Evolutionary conservation across 2,888 invertebrate genomes (phyloP).

Genomic region (Gastrophysa polygoni): DNA sequence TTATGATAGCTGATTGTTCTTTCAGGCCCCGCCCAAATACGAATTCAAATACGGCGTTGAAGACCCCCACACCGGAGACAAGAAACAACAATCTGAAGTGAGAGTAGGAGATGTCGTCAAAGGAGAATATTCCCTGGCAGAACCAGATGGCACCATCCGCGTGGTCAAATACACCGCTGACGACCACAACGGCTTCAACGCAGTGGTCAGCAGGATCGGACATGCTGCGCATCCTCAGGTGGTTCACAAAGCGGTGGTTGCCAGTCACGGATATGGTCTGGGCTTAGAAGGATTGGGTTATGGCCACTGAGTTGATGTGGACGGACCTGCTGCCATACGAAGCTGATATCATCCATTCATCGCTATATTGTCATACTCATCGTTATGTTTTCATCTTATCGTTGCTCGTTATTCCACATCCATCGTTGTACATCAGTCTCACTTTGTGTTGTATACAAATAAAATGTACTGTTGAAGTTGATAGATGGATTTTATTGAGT

Average conservation of each 20-base stretch:
- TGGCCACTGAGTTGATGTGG: not conserved
- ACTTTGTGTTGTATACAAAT: slow-evolving; percentile 20
- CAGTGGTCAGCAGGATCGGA: slow-evolving; percentile 62
- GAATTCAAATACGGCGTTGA: slow-evolving; percentile 63
- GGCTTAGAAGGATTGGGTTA: slow-evolving; percentile 3
- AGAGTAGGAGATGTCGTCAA: slow-evolving; percentile 66
- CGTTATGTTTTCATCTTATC: slow-evolving; percentile 14
- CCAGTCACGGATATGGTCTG: slow-evolving; percentile 5
- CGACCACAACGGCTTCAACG: slow-evolving; percentile 67
- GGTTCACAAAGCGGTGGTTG: slow-evolving; percentile 20
- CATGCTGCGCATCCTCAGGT: slow-evolving; percentile 44
- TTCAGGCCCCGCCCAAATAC: slow-evolving; percentile 48
- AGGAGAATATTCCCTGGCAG: slow-evolving; percentile 67
- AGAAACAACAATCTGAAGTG: slow-evolving; percentile 59
- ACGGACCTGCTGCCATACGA: not conserved
- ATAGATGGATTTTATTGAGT: not conserved
- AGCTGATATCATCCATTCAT: slow-evolving; percentile 5
- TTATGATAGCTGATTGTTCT: not conserved
- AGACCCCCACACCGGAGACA: slow-evolving; percentile 65
- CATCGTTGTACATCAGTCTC: slow-evolving; percentile 27
- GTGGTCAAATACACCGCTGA: slow-evolving; percentile 70
- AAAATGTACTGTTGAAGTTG: slow-evolving; percentile 28
- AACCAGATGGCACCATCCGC: slow-evolving; percentile 68
- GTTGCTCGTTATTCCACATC: slow-evolving; percentile 15
- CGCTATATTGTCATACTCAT: slow-evolving; percentile 22